Evolutionary conservation across 1,140 invertebrate genomes (phyloP).

Genomic region (Cydia pomonella): DNA sequence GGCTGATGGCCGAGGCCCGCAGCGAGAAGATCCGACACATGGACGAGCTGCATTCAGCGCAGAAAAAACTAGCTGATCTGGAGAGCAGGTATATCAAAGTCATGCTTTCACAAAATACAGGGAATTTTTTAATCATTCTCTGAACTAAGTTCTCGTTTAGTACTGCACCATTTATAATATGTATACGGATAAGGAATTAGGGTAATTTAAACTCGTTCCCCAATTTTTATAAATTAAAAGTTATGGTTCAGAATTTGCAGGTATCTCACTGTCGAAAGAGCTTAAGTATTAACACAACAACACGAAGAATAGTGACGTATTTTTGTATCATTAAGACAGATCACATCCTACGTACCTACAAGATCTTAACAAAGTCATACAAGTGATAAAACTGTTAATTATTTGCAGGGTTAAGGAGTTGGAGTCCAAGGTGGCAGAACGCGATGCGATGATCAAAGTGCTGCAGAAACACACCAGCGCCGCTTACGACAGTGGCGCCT

Average conservation of each 20-base stretch:
- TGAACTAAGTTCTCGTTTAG: background rate
- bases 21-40: constrained; percentile 93
- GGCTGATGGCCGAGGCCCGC: constrained; percentile 91
- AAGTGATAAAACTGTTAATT: no score
- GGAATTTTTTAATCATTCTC: background rate
- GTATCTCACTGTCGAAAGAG: no score
- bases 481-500: constrained; percentile 79
- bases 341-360: no score
- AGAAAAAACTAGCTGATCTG: constrained; percentile 91
- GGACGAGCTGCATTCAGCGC: constrained; percentile 91
- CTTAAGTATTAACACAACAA: no score
- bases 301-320: no score
- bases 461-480: constrained; percentile 89
- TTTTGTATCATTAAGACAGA: no score
- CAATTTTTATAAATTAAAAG: no score
- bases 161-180: no score
- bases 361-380: no score
- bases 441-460: constrained; percentile 94
- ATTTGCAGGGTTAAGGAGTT: constrained; percentile 89
- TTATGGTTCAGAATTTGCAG: no score
- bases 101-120: background rate
- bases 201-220: no score
- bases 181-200: no score
- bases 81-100: constrained; percentile 80
- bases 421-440: constrained; percentile 92